A percentile compares a stretch with the other conserved stretches of the same genome.
These are phyloP conservation scores for Caenorhabditis brenneri DNA, from an alignment of 1,140 invertebrate species.

Conservation along the genomic window DNA sequence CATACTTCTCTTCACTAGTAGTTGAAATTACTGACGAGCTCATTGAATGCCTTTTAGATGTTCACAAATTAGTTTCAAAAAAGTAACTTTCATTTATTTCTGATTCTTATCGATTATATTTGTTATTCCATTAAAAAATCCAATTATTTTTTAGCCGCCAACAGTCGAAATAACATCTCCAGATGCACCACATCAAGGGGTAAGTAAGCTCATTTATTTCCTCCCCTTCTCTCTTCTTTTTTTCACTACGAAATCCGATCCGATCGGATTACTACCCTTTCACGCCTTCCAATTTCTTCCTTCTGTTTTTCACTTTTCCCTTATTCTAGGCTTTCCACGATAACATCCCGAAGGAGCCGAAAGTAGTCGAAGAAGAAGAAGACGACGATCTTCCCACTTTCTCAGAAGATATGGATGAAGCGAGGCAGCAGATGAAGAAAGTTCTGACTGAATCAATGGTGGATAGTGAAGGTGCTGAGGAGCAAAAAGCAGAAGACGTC, in stretches of 20 bases:
- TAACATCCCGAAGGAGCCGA: conserved; percentile 30
- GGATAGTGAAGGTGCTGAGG: neutral
- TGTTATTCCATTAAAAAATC: too few species aligned
- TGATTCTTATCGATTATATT: too few species aligned
- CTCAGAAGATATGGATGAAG: conserved; percentile 53
- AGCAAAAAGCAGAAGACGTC: neutral
- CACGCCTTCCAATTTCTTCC: conserved; percentile 5
- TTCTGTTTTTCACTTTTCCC: neutral
- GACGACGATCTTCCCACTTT: conserved; percentile 49
- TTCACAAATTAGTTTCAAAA: too few species aligned
- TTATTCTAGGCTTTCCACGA: conserved; percentile 36
- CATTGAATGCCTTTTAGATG: too few species aligned
- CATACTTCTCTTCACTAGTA: neutral
- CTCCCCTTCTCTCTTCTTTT: neutral
- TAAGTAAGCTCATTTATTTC: conserved; percentile 15
- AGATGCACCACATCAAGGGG: conserved; percentile 39
- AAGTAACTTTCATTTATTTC: too few species aligned
- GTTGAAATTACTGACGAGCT: too few species aligned
- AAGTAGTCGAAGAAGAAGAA: conserved; percentile 34
- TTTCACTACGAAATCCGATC: neutral
- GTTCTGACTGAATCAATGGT: neutral
- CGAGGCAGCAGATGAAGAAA: conserved; percentile 45
- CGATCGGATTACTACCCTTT: conserved; percentile 25
- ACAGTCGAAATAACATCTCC: conserved; percentile 43
- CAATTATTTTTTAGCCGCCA: conserved; percentile 6